Conservation (phyloP, 1,140 invertebrate species). For the Philaenus spumarius region DNA sequence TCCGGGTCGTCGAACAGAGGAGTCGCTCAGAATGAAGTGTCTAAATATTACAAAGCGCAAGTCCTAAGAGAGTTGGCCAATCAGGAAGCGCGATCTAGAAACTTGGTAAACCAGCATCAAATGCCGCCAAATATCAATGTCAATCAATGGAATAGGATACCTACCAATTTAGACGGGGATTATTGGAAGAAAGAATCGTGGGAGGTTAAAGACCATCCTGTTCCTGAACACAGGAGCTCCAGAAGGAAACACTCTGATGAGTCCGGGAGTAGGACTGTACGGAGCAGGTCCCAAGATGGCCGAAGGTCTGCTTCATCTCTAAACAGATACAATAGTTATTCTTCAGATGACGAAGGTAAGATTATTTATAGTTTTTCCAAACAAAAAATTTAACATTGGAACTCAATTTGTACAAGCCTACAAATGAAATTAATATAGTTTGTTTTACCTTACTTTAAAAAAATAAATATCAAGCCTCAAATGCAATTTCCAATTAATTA, state of each 20-base stretch:
- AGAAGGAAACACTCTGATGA: slow-evolving; percentile 1
- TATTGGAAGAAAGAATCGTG: slow-evolving; percentile 8
- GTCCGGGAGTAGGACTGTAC: slow-evolving; percentile 39
- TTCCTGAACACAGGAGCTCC: background rate
- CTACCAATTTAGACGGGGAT: too few relatives aligned
- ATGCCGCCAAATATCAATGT: too few relatives aligned
- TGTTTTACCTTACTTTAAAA: too few relatives aligned
- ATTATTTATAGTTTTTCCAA: too few relatives aligned
- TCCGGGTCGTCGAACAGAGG: slow-evolving; percentile 44
- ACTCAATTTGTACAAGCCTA: too few relatives aligned
- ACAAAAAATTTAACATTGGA: too few relatives aligned
- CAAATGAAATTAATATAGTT: too few relatives aligned
- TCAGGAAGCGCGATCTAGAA: slow-evolving; percentile 22
- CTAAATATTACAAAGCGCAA: slow-evolving; percentile 41
- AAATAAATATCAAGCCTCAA: too few relatives aligned
- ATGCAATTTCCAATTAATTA: too few relatives aligned
- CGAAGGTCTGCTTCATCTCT: slow-evolving; percentile 39
- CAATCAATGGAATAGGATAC: too few relatives aligned
- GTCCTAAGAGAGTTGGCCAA: slow-evolving; percentile 25
- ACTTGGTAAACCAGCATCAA: too few relatives aligned
- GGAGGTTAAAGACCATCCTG: slow-evolving; percentile 20
- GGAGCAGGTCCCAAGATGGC: slow-evolving; percentile 44
- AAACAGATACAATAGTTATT: slow-evolving; percentile 69
- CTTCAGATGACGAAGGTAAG: slow-evolving; percentile 82
- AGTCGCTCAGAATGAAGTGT: slow-evolving; percentile 39